phyloP scores from a whole-genome alignment of 2,797 vertebrate genomes.

The Ciconia nigra region DNA sequence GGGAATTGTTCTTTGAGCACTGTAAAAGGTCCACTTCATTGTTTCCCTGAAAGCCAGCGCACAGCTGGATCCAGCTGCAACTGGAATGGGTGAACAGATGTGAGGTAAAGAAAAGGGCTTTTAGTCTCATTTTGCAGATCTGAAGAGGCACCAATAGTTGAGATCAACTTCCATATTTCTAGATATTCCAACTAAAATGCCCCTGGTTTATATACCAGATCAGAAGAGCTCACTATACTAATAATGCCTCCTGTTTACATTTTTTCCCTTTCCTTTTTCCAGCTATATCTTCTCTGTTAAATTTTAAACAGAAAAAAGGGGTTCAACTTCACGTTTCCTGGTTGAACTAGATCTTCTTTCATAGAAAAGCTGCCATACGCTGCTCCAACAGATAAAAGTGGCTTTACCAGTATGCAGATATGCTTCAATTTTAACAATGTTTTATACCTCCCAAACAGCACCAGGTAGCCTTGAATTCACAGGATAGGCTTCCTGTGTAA shows the following conservation, averaged over 20 bases:
- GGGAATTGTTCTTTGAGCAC: background rate
- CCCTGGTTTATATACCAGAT: background rate
- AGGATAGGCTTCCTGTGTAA: background rate
- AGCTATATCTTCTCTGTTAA: background rate
- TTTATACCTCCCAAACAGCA: background rate
- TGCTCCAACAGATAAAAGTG: background rate
- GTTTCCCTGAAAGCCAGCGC: background rate
- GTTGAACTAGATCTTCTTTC: background rate
- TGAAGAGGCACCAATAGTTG: background rate
- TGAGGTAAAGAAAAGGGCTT: background rate
- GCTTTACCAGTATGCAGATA: background rate
- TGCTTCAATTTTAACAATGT: background rate
- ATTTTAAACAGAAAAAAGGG: background rate
- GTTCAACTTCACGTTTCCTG: background rate
- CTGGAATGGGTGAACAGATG: background rate
- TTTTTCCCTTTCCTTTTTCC: background rate
- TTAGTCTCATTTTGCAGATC: background rate
- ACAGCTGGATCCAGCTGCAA: background rate
- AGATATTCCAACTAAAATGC: background rate
- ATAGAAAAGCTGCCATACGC: background rate
- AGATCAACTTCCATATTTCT: background rate
- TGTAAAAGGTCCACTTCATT: background rate
- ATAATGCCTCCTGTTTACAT: background rate
- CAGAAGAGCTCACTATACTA: background rate
- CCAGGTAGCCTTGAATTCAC: background rate